phyloP scores from a whole-genome alignment of 2,113 vertebrate genomes.

The Emydura subglobosa region DNA sequence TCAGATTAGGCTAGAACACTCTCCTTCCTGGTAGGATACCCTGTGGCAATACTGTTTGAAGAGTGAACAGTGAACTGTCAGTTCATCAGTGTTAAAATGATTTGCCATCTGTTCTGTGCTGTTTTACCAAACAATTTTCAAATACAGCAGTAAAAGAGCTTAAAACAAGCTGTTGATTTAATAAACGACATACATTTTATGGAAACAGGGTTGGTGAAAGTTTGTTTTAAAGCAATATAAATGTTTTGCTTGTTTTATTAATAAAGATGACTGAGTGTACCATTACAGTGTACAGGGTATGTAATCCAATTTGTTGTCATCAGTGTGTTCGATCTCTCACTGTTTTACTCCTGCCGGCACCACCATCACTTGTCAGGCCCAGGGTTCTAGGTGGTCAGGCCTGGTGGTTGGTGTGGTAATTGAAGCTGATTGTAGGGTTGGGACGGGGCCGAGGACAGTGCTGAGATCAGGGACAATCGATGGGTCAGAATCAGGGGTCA shows the following conservation, averaged over 20 bases:
- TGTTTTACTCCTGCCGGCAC: background rate
- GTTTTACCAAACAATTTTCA: constrained; percentile 8
- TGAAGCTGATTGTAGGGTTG: background rate
- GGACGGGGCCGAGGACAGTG: background rate
- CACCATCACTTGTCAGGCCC: background rate
- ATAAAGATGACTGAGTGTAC: background rate
- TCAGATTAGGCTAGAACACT: background rate
- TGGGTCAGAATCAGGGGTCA: background rate
- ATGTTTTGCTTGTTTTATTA: background rate
- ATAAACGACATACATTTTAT: background rate
- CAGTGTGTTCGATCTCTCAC: background rate
- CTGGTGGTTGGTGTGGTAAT: background rate
- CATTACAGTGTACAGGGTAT: background rate
- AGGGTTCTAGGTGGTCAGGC: background rate
- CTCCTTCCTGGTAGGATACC: background rate
- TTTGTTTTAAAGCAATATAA: background rate
- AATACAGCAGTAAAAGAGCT: background rate
- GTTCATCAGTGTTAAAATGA: background rate
- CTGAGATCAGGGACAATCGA: background rate
- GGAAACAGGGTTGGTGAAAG: background rate
- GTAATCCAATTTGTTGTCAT: background rate
- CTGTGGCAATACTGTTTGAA: background rate
- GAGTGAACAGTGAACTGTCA: background rate
- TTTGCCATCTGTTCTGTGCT: background rate
- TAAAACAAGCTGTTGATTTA: background rate